phyloP scores from a whole-genome alignment of 2,797 vertebrate species.

The Coregonus suidteri region DNA sequence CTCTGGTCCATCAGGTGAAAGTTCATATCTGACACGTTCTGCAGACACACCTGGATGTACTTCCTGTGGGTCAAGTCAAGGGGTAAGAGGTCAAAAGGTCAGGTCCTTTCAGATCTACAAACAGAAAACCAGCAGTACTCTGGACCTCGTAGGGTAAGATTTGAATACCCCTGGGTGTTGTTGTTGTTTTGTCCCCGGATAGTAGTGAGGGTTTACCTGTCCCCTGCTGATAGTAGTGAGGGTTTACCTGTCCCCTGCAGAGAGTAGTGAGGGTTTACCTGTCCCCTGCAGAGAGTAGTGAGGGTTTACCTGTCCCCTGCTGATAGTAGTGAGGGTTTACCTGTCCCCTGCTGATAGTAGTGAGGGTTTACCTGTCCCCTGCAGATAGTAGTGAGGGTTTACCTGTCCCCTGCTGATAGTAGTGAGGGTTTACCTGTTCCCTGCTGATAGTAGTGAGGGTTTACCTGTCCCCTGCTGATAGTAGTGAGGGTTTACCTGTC shows the following conservation, averaged over 20 bases:
- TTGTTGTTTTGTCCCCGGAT: neutral
- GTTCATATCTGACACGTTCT: conserved; percentile 89
- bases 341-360: conserved; percentile 91
- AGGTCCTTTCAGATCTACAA: too few species aligned
- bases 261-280: conserved; percentile 85
- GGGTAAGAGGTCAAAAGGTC: neutral
- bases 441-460: neutral
- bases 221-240: too few species aligned
- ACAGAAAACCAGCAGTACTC: too few species aligned
- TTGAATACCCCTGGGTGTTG: neutral
- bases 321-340: conserved; percentile 59
- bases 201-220: conserved; percentile 80
- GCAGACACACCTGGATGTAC: conserved; percentile 91
- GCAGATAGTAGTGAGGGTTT: conserved; percentile 20
- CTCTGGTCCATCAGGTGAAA: conserved; percentile 85
- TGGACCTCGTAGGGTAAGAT: neutral
- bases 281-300: too few species aligned
- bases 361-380: conserved; percentile 73
- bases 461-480: conserved; percentile 91
- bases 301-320: conserved; percentile 47
- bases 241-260: conserved; percentile 87
- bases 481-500: conserved; percentile 80
- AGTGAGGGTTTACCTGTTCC: conserved; percentile 78
- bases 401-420: conserved; percentile 91
- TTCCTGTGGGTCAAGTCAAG: conserved; percentile 78